These are phyloP conservation scores for Hippocampus abdominalis DNA, from an alignment of 2,113 vertebrate species.

Conservation along the genomic window DNA sequence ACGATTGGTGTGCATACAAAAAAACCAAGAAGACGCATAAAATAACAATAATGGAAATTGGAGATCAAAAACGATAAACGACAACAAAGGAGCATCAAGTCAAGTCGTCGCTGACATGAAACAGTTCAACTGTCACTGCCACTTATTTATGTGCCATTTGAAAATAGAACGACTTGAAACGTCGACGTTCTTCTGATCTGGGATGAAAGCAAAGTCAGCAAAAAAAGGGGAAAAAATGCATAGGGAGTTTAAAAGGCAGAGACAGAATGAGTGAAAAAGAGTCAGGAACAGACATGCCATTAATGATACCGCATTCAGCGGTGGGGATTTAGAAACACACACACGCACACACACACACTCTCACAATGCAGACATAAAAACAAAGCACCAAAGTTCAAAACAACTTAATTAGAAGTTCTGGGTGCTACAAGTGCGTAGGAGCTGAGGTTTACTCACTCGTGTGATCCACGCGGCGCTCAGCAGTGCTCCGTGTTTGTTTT, in stretches of 20 bases:
- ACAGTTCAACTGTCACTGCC: background rate
- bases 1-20: too few species aligned
- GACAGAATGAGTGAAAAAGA: conserved; percentile 30
- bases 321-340: conserved; percentile 19
- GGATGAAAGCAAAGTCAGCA: conserved; percentile 41
- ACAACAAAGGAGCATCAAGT: background rate
- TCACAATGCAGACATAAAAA: conserved; percentile 20
- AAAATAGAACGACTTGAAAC: conserved; percentile 30
- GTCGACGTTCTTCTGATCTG: conserved; percentile 33
- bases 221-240: conserved; percentile 1
- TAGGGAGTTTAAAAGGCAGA: conserved; percentile 13
- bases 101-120: background rate
- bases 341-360: background rate
- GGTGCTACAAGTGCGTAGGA: conserved; percentile 41
- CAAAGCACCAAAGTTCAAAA: conserved; percentile 56
- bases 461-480: conserved; percentile 18
- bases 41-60: background rate
- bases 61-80: background rate
- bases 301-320: conserved; percentile 48
- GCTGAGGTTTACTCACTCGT: conserved; percentile 19
- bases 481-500: conserved; percentile 1
- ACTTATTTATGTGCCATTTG: background rate
- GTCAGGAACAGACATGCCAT: conserved; percentile 21
- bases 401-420: conserved; percentile 58
- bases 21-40: too few species aligned